Percentiles rank a stretch among this genome's conserved stretches.
Conservation (phyloP, 2,113 vertebrate species). For the Xiphophorus hellerii region DNA sequence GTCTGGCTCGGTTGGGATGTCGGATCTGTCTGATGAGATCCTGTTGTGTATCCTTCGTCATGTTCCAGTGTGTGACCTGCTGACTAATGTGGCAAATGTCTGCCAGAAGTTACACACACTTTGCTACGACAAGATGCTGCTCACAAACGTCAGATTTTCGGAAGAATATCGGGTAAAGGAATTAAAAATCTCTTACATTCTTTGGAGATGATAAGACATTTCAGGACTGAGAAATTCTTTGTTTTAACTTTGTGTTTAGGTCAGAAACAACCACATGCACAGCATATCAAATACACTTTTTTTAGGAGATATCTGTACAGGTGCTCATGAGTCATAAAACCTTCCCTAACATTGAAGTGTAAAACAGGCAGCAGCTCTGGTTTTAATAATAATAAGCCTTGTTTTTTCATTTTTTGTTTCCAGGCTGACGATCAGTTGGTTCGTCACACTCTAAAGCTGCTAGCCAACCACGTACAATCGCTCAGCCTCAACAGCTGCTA, state of each 20-base stretch:
- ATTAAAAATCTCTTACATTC: not conserved
- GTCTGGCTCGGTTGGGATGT: constrained; percentile 80
- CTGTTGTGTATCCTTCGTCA: constrained; percentile 91
- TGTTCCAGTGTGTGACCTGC: constrained; percentile 88
- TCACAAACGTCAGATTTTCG: constrained; percentile 85
- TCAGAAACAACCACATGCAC: not conserved
- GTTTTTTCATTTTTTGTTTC: not conserved
- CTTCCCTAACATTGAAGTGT: no score
- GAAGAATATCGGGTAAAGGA: constrained; percentile 88
- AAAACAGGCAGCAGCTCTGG: not conserved
- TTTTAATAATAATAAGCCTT: not conserved
- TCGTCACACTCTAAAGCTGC: constrained; percentile 82
- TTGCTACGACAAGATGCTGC: constrained; percentile 92
- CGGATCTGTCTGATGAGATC: constrained; percentile 94
- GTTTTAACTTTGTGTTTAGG: not conserved
- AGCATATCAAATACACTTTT: not conserved
- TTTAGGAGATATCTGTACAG: no score
- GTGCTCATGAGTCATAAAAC: no score
- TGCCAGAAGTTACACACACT: constrained; percentile 87
- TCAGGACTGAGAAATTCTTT: not conserved
- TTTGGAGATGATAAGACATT: not conserved
- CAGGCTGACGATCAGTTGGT: constrained; percentile 88
- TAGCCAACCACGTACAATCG: constrained; percentile 86
- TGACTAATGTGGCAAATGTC: constrained; percentile 86
- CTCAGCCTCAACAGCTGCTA: constrained; percentile 94